Evolutionary conservation across 2,888 invertebrate species (phyloP), one percentile per base, ranked within the genome.

Genomic region (Ganaspis brasiliensis): DNA sequence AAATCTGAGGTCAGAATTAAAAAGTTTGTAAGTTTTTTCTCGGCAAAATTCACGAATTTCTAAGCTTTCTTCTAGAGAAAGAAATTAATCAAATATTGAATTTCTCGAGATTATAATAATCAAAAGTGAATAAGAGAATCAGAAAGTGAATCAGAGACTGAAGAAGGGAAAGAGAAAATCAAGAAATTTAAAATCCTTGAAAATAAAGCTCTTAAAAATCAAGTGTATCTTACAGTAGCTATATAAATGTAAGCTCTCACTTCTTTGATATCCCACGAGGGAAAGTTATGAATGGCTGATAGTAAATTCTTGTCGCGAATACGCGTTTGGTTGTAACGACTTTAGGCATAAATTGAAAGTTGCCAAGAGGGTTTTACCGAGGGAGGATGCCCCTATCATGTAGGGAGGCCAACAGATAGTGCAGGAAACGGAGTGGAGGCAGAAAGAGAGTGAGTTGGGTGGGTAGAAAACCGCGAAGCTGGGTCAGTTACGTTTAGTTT

Each of bases 291-390:
- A 56, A 56, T 56, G 56, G 56, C 26, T 56, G 56, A n/a, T 70
- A 21, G 35, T 70, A 45, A 70, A 70, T 70, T 70, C 70, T 70
- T 49, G 16, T 26, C 70, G 37, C 70, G 56, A 56, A 56, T 70
- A 24, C 24, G 49, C 70, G 40, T 70, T 40, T 67, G 26, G 63
- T 49, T 70, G 84, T 83, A 86, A 86, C 84, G 84, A 86, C 86
- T 86, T 87, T 86, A 80, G 70, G 86, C 84, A 87, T 88, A 87
- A 88, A 88, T 88, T 87, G 87, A 87, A 87, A 87, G 84, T 87
- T 86, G 86, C 85, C 85, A 86, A 82, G 86, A 83, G 83, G 85
- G 83, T 83, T 83, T 85, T 74, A 77, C 63, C 56, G 71, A 72
- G 75, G 72, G 73, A 61, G 77, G 57, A 67, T 73, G 75, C 56